A percentile compares a stretch with the other conserved stretches of the same genome.
Conservation (phyloP, 2,113 vertebrate species). For the Atherinomorus stipes region DNA sequence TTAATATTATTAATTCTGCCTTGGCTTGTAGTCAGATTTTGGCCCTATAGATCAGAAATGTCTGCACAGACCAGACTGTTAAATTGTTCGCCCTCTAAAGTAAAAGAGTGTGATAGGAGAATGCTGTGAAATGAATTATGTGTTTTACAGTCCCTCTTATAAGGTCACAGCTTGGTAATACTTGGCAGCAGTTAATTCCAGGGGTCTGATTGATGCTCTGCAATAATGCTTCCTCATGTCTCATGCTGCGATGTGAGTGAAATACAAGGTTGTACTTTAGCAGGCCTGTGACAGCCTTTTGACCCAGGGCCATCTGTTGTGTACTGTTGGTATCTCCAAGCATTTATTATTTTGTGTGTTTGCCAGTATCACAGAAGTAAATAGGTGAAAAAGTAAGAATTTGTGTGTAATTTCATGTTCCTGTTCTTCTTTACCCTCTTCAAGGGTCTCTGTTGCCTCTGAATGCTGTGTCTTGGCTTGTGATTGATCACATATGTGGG, state of each 20-base stretch:
- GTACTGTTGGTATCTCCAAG: conserved; percentile 12
- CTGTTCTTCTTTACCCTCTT: neutral
- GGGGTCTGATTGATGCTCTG: conserved; percentile 67
- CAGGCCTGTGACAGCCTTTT: conserved; percentile 34
- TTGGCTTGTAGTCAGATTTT: conserved; percentile 14
- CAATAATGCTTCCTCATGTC: conserved; percentile 60
- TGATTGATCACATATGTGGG: conserved; percentile 62
- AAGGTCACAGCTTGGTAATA: conserved; percentile 65
- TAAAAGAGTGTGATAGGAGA: conserved; percentile 26
- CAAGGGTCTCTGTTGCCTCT: neutral
- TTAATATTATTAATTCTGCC: conserved; percentile 41
- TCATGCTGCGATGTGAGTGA: conserved; percentile 66
- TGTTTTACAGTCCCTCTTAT: conserved; percentile 69
- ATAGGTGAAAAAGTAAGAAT: neutral
- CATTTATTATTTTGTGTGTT: neutral
- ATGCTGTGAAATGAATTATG: conserved; percentile 43
- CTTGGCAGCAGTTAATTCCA: conserved; percentile 57
- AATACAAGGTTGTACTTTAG: conserved; percentile 60
- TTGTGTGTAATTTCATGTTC: neutral
- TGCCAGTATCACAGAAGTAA: conserved; percentile 5
- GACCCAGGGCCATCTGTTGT: conserved; percentile 38
- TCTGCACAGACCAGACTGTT: conserved; percentile 6
- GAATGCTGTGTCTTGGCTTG: conserved; percentile 1
- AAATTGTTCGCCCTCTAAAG: conserved; percentile 26
- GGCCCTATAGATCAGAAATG: conserved; percentile 10